These are phyloP conservation scores for Disparrhopalites patrizii DNA, from an alignment of 2,888 invertebrate species.

Conservation along the genomic window DNA sequence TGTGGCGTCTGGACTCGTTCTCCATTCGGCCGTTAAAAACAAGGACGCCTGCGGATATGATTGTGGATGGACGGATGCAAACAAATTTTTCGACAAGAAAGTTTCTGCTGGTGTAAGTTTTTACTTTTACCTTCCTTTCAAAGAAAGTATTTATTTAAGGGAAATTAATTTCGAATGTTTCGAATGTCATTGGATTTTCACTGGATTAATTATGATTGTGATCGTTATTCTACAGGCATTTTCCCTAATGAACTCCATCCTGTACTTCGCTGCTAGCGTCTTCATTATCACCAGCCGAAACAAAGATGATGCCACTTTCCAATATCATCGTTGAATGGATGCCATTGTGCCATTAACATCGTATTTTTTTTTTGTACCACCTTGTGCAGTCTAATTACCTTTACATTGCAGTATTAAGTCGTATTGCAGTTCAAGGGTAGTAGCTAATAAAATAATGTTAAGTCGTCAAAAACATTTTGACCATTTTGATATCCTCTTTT, in stretches of 20 bases:
- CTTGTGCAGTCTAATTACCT: too few relatives aligned
- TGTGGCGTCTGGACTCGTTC: constrained; percentile 35
- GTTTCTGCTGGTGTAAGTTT: constrained; percentile 35
- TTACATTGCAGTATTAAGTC: too few relatives aligned
- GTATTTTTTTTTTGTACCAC: too few relatives aligned
- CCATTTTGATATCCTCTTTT: too few relatives aligned
- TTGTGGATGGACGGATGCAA: not conserved
- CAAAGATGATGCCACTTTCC: constrained; percentile 33
- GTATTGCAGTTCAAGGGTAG: too few relatives aligned
- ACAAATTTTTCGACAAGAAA: constrained; percentile 24
- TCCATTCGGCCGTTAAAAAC: constrained; percentile 29
- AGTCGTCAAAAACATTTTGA: too few relatives aligned
- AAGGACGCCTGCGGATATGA: not conserved
- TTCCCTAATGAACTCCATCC: constrained; percentile 32
- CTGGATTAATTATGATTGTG: not conserved
- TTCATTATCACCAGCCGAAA: constrained; percentile 14
- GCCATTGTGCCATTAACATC: too few relatives aligned
- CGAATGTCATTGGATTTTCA: not conserved
- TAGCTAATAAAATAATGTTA: too few relatives aligned
- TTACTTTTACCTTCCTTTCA: not conserved
- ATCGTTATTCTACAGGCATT: constrained; percentile 29
- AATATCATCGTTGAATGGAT: too few relatives aligned
- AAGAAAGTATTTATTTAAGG: not conserved
- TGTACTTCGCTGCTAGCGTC: constrained; percentile 31
- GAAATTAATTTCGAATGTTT: not conserved